A percentile compares a stretch with the other conserved stretches of the same genome.
Evolutionary conservation across 2,888 invertebrate species (phyloP).

Genomic region (Campaea margaritaria): DNA sequence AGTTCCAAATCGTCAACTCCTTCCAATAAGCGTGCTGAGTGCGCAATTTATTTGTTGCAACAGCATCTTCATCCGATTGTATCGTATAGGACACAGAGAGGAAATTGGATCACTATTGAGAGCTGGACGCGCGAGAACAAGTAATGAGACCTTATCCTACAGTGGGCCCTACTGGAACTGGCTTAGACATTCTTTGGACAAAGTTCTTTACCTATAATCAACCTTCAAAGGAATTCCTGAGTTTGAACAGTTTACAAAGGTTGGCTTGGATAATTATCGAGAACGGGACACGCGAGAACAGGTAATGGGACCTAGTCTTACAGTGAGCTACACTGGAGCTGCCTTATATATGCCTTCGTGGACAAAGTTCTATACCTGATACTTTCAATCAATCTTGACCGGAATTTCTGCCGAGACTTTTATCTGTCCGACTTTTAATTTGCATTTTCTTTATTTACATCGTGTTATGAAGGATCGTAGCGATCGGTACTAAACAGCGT

Average conservation of each 20-base stretch:
- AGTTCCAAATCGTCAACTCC: constrained; percentile 3
- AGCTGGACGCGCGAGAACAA: constrained; percentile 11
- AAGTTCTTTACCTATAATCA: too few relatives aligned
- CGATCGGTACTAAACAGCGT: neutral
- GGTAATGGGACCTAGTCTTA: constrained; percentile 12
- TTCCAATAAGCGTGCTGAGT: constrained; percentile 8
- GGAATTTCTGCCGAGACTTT: neutral
- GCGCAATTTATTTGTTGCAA: constrained; percentile 23
- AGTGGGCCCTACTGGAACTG: constrained; percentile 2
- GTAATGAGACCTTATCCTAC: constrained; percentile 13
- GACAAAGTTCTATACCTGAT: too few relatives aligned
- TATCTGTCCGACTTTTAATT: neutral
- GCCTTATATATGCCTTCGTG: neutral
- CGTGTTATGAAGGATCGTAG: neutral
- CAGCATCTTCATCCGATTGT: constrained; percentile 26
- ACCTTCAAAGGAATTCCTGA: too few relatives aligned
- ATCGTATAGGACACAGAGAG: constrained; percentile 4
- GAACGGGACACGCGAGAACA: constrained; percentile 13
- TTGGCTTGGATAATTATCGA: constrained; percentile 37
- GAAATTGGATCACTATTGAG: constrained; percentile 36
- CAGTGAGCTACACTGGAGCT: constrained; percentile 3
- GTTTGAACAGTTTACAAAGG: too few relatives aligned
- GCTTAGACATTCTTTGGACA: neutral
- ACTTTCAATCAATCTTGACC: too few relatives aligned
- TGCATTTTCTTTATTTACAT: neutral